These are phyloP conservation scores for Pachyuromys duprasi DNA, from an alignment of 2,797 vertebrate genomes.

Conservation along the genomic window DNA sequence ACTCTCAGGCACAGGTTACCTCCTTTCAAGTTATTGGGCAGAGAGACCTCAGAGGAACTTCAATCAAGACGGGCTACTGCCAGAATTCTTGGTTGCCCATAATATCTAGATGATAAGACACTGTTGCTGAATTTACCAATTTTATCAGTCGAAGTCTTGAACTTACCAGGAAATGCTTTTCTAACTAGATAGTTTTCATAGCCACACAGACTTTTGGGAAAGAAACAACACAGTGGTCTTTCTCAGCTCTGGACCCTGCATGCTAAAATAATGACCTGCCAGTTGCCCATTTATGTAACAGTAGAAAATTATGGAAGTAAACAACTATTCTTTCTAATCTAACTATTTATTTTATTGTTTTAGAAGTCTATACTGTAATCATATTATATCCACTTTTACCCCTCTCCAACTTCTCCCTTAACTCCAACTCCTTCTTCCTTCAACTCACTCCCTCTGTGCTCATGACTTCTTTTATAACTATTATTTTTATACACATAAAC, in stretches of 20 bases:
- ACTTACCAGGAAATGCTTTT: not conserved
- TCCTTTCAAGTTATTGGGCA: not conserved
- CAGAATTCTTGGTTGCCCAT: not conserved
- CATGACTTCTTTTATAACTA: not conserved
- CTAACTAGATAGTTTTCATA: not conserved
- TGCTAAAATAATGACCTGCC: not conserved
- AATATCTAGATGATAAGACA: not conserved
- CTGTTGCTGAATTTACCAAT: not conserved
- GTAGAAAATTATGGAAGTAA: not conserved
- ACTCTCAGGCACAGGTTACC: not conserved
- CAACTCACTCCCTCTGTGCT: not conserved
- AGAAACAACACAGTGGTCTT: not conserved
- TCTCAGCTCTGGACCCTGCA: not conserved
- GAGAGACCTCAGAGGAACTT: not conserved
- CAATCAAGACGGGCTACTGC: not conserved
- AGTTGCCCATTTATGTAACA: not conserved
- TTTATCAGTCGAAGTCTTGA: not conserved
- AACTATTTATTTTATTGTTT: not conserved
- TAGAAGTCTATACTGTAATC: not conserved
- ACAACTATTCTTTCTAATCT: not conserved
- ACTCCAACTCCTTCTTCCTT: not conserved
- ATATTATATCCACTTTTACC: not conserved
- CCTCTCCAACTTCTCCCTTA: not conserved
- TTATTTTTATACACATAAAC: not conserved
- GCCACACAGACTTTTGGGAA: not conserved